Evolutionary conservation across 2,797 vertebrate species (phyloP).

Genomic region (Emys orbicularis): DNA sequence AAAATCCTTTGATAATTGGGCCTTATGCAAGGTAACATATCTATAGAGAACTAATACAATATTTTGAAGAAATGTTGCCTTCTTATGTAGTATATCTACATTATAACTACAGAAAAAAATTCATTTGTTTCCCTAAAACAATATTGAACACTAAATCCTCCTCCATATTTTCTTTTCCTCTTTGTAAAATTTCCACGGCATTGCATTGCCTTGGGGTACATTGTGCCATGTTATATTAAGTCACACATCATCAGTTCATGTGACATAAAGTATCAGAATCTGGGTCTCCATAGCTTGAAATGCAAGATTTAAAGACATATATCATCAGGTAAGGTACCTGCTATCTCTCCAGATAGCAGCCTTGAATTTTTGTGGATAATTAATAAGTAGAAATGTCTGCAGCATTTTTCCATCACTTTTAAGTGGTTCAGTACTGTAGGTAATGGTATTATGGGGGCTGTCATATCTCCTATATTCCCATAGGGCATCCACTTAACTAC

Average conservation of each 20-base stretch:
- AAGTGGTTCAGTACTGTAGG: neutral
- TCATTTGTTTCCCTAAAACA: neutral
- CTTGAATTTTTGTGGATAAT: slow-evolving; percentile 25
- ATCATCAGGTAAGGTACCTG: slow-evolving; percentile 12
- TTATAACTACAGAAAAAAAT: neutral
- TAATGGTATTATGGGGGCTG: neutral
- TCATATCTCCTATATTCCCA: neutral
- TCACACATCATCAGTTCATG: slow-evolving; percentile 34
- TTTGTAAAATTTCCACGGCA: neutral
- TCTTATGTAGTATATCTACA: neutral
- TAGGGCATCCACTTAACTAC: neutral
- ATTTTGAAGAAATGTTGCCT: neutral
- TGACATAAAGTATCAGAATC: slow-evolving; percentile 36
- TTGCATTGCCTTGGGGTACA: neutral
- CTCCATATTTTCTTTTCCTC: neutral
- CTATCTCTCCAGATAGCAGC: slow-evolving; percentile 6
- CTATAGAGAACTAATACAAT: neutral
- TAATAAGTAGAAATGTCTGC: neutral
- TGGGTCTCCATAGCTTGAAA: neutral
- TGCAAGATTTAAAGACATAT: neutral
- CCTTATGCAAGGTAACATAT: neutral
- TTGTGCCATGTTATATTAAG: slow-evolving; percentile 19
- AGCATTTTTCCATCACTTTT: neutral
- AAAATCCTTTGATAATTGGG: slow-evolving; percentile 6
- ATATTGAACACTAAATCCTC: slow-evolving; percentile 25